Percentiles rank a stretch among this genome's conserved stretches.
Conservation (phyloP, 2,113 vertebrate genomes). For the Gnathonemus echidnorhynchus region DNA sequence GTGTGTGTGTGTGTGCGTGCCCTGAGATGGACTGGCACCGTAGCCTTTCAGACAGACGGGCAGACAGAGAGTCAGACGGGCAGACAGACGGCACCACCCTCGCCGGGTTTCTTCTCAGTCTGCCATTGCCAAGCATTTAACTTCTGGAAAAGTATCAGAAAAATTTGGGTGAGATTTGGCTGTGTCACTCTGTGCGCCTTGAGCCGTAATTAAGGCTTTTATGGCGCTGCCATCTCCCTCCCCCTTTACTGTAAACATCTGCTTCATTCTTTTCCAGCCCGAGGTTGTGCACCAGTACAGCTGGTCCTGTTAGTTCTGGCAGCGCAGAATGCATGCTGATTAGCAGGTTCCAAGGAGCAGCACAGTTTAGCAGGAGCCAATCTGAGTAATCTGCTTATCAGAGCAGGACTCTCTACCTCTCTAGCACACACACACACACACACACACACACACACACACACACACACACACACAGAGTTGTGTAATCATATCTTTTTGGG, state of each 20-base stretch:
- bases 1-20: neutral
- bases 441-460: neutral
- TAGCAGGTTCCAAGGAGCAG: constrained; percentile 56
- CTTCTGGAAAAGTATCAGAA: neutral
- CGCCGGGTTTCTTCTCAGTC: neutral
- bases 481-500: no score
- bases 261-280: constrained; percentile 11
- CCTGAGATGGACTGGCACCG: neutral
- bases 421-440: neutral
- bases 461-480: neutral
- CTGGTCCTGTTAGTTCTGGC: constrained; percentile 42
- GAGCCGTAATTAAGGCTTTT: neutral
- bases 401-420: constrained; percentile 40
- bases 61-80: neutral
- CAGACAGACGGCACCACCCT: neutral
- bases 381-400: constrained; percentile 64
- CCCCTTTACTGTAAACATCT: neutral
- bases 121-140: neutral
- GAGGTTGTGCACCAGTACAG: constrained; percentile 43
- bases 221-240: neutral
- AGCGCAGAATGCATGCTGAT: constrained; percentile 38
- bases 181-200: neutral
- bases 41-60: neutral
- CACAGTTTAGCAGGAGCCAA: constrained; percentile 58
- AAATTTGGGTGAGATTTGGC: neutral